Base-by-base conservation (phyloP, 2,113 vertebrate genomes). In the Capra hircus region DNA sequence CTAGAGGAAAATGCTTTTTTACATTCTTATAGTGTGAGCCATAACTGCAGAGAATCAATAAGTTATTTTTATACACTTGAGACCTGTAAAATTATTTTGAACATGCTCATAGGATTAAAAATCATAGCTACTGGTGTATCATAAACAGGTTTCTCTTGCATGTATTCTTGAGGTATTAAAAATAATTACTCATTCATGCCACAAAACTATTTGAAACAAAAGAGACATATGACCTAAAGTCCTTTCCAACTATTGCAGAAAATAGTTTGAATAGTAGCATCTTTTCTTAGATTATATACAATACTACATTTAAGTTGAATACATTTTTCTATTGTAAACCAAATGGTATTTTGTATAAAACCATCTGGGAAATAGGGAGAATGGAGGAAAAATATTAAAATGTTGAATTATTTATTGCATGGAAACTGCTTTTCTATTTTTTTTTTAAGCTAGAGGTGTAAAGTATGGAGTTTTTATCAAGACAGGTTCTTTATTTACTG, bases 11-110 rank as follows among this genome's bases (percentile, higher is more conserved):
- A 53, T 50, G 36, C 28, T 88, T 21, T 43, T 87, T 95, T 90
- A 60, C 36, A 78, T 95, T 92, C 62, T 89, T 90, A 36, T 7
- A 78, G 62, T 95, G 36, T 97, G 80, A 30, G 67, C n/a, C 7
- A n/a, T 62, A 96, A 74, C 36, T 92, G 43, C 43, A 92, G 78
- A 96, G 67, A 67, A 36, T 53, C 2, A 7, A 60, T 77, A 77
- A 86, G 88, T 94, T 96, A 92, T 96, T 97, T 95, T 87, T 92
- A 80, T 62, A 40, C 50, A 16, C 33, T 83, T 55, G 12, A 93
- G n/a, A 50, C 11, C 45, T 80, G 82, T 86, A 86, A 82, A 88
- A 86, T 96, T 74, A 81, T 82, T 86, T 95, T 91, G 92, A 96
- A 85, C 90, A 83, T 67, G n/a, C 92, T 91, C 62, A 84, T 13